phyloP scores from a whole-genome alignment of 2,888 invertebrate genomes.

The Thymelicus sylvestris region DNA sequence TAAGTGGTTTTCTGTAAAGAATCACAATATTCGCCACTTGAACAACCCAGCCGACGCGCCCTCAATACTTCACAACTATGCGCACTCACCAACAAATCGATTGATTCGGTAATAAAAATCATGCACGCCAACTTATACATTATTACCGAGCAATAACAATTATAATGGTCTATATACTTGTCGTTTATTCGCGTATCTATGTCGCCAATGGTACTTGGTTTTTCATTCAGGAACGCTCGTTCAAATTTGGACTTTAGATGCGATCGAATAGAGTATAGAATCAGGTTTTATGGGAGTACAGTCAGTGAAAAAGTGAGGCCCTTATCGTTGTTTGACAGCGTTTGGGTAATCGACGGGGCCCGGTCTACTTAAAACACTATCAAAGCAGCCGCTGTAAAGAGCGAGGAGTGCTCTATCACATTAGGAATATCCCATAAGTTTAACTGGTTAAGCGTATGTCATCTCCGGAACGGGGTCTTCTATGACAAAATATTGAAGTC shows the following conservation, averaged over 20 bases:
- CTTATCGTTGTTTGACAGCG: conserved; percentile 31
- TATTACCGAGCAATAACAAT: conserved; percentile 31
- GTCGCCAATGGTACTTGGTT: conserved; percentile 23
- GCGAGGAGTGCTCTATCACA: conserved; percentile 15
- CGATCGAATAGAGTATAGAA: background rate
- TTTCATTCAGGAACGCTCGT: background rate
- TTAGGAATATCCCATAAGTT: conserved; percentile 22
- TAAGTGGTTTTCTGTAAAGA: conserved; percentile 48
- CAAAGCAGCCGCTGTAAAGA: conserved; percentile 22
- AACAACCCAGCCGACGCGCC: conserved; percentile 37
- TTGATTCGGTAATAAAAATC: conserved; percentile 30
- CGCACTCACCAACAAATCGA: conserved; percentile 20
- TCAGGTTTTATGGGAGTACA: background rate
- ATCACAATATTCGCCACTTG: conserved; percentile 50
- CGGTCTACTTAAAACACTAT: conserved; percentile 27
- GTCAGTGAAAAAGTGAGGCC: conserved; percentile 19
- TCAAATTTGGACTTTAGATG: background rate
- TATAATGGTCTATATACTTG: conserved; percentile 13
- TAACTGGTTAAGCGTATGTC: conserved; percentile 1
- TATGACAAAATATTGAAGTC: too few species aligned
- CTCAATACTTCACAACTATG: conserved; percentile 43
- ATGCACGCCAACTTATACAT: conserved; percentile 26
- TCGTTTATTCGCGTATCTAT: conserved; percentile 26
- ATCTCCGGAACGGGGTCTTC: background rate
- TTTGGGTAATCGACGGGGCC: conserved; percentile 27